Conservation (phyloP, 2,888 invertebrate species). For the Hololepta plana region DNA sequence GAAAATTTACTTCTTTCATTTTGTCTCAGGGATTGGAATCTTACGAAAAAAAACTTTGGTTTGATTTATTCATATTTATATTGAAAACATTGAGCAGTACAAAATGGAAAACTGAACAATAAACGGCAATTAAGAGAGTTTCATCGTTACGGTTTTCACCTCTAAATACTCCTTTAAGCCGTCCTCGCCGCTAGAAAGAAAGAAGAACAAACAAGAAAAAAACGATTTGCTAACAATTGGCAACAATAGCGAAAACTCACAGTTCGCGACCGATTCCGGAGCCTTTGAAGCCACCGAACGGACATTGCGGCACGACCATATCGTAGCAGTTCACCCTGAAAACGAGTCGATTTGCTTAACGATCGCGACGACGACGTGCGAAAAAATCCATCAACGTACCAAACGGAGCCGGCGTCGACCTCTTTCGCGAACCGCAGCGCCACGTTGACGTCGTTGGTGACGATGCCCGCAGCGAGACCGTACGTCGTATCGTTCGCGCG, state of each 20-base stretch:
- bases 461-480: constrained; percentile 67
- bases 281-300: constrained; percentile 78
- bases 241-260: constrained; percentile 17
- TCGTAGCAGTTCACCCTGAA: constrained; percentile 61
- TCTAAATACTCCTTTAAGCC: constrained; percentile 62
- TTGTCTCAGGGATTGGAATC: no score
- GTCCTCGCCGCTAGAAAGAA: constrained; percentile 50
- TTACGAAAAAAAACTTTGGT: no score
- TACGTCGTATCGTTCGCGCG: constrained; percentile 65
- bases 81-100: no score
- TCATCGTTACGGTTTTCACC: constrained; percentile 54
- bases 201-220: constrained; percentile 7
- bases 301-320: constrained; percentile 51
- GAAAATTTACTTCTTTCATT: no score
- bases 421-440: constrained; percentile 57
- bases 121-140: no score
- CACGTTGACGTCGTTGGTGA: constrained; percentile 61
- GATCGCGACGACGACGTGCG: no score
- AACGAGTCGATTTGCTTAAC: no score
- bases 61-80: no score
- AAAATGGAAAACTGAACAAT: no score
- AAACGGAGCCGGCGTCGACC: constrained; percentile 64
- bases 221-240: constrained; percentile 4
- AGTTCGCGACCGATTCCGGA: constrained; percentile 74
- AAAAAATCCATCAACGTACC: constrained; percentile 36